Conservation (phyloP, 2,797 vertebrate genomes). For the Cetoscarus ocellatus region DNA sequence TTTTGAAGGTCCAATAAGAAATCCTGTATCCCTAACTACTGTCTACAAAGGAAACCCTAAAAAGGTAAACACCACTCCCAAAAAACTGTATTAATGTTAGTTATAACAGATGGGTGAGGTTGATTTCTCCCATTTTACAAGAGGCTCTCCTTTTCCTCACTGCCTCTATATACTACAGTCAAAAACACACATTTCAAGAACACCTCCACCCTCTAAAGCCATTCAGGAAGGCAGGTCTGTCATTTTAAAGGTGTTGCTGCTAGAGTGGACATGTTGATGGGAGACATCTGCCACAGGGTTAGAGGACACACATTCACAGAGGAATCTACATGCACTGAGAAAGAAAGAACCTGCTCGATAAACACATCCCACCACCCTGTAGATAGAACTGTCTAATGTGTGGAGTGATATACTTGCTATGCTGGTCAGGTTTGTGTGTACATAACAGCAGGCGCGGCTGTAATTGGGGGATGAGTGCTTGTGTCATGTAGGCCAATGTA, state of each 20-base stretch:
- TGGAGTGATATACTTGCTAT: conserved; percentile 44
- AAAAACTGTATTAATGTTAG: no score
- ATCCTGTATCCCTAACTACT: no score
- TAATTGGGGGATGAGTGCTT: conserved; percentile 25
- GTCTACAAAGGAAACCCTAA: no score
- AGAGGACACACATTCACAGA: conserved; percentile 23
- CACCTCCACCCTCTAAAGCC: conserved; percentile 12
- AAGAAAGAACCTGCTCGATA: conserved; percentile 18
- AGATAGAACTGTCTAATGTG: conserved; percentile 40
- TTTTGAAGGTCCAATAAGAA: no score
- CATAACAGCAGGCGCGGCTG: conserved; percentile 12
- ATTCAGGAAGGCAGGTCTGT: conserved; percentile 50
- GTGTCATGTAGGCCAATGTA: conserved; percentile 36
- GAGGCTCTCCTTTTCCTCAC: not conserved
- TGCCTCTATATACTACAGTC: not conserved
- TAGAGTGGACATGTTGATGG: conserved; percentile 54
- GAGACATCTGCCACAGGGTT: conserved; percentile 67
- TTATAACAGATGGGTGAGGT: not conserved
- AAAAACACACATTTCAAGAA: conserved; percentile 6
- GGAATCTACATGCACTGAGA: not conserved
- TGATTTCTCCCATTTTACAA: not conserved
- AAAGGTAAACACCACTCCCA: no score
- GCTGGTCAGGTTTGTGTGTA: conserved; percentile 34
- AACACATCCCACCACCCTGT: conserved; percentile 42
- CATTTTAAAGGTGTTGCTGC: conserved; percentile 45